phyloP scores from a whole-genome alignment of 2,113 vertebrate genomes.

The Strix aluco region DNA sequence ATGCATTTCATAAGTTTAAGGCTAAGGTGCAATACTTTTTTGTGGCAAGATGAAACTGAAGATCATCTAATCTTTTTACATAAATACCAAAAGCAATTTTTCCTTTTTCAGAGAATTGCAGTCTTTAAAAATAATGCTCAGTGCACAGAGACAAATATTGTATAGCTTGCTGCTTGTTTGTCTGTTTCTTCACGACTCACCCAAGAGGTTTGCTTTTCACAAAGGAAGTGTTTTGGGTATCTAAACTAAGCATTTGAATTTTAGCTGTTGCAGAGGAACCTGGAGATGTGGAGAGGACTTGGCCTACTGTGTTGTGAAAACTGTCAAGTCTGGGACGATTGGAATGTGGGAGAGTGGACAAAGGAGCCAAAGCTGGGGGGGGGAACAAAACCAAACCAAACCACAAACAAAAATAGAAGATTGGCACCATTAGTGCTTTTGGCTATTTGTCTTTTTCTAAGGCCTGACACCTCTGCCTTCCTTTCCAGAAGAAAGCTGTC shows the following conservation, averaged over 20 bases:
- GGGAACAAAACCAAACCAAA: neutral
- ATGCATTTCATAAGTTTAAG: neutral
- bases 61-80: neutral
- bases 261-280: neutral
- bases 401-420: neutral
- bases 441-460: neutral
- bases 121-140: neutral
- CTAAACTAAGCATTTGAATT: neutral
- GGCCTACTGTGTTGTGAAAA: conserved; percentile 9
- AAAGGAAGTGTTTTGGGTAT: neutral
- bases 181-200: neutral
- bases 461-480: neutral
- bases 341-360: neutral
- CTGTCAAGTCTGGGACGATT: neutral
- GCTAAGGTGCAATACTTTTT: neutral
- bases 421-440: neutral
- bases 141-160: neutral
- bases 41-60: neutral
- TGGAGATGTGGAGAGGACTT: neutral
- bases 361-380: neutral
- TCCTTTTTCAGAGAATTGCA: neutral
- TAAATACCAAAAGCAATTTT: neutral
- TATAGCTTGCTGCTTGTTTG: neutral
- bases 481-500: neutral
- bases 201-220: neutral